Base-by-base conservation (phyloP, 2,888 invertebrate genomes). In the Agonopterix alstromeriana region DNA sequence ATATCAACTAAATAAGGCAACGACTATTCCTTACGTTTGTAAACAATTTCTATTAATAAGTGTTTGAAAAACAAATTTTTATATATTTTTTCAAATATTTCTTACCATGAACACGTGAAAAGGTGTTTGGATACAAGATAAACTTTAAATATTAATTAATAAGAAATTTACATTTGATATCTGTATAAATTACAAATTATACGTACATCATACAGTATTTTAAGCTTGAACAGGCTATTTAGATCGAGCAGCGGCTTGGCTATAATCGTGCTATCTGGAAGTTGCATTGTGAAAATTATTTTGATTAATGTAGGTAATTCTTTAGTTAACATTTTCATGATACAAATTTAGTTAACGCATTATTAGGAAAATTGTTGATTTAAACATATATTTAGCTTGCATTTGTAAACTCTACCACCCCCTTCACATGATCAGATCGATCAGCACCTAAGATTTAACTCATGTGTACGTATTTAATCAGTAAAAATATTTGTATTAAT, bases 1-100 rank as follows among this genome's bases (percentile, higher is more conserved):
- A 88, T 84, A 77, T 80, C 67, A 87, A 87, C 85, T 86, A 86
- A 88, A 86, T 87, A 88, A 88, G 87, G 88, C 88, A 88, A 86
- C 87, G 80, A 84, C 87, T 87, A 87, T 84, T 79, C 70, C 79
- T 79, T 84, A 83, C 65, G 61, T 70, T 74, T 73, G 70, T 82
- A 80, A 81, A 81, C 73, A 77, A 78, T 75, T 73, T 64, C 58
- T 70, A 67, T 63, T 63, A 65, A 49, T 63, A 73, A 68, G 68
- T 71, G 67, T 73, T 57, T 70, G 70, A 75, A 27, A 27, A 73
- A 58, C 61, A 69, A 67, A 59, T 66, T 58, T 55, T 54, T 57
- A 59, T 58, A 63, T 61, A 10, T 58, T 63, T 57, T 61, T 62
- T 65, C 52, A 67, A 70, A 64, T 65, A 62, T 65, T 68, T 67